Evolutionary conservation across 1,140 invertebrate species (phyloP).

Genomic region (Ephestia elutella): DNA sequence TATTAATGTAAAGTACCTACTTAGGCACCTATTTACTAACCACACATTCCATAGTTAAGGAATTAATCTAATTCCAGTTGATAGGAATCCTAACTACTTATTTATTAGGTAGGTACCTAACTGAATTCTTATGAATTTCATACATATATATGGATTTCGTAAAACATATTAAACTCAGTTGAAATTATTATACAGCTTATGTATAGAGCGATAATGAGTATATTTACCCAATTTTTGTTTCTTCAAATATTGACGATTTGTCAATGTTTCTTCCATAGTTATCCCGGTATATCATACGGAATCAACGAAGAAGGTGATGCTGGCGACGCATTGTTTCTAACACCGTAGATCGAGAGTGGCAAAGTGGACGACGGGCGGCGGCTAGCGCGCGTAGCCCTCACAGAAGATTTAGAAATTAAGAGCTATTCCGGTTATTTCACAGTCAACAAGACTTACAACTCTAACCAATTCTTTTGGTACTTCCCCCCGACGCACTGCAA

Average conservation of each 20-base stretch:
- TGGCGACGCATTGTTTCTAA: neutral
- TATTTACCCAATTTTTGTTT: neutral
- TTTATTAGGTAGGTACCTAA: no score
- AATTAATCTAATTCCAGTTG: no score
- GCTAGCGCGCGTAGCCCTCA: conserved; percentile 24
- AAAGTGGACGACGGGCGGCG: conserved; percentile 22
- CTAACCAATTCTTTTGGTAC: conserved; percentile 84
- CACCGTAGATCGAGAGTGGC: conserved; percentile 70
- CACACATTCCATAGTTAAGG: no score
- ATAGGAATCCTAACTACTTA: no score
- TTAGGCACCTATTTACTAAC: no score
- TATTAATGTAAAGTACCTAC: no score
- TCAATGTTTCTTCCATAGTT: neutral
- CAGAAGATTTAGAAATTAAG: conserved; percentile 14
- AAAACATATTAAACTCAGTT: no score
- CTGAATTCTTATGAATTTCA: no score
- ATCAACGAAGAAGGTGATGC: neutral
- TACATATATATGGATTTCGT: no score
- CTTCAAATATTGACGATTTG: neutral
- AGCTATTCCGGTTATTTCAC: conserved; percentile 79
- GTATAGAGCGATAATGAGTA: no score
- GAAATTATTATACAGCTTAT: no score
- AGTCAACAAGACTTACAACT: conserved; percentile 77
- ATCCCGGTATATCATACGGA: neutral
- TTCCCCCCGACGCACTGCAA: no score